A percentile compares a stretch with the other conserved stretches of the same genome.
These are phyloP conservation scores for Nomada fucata DNA, from an alignment of 2,888 invertebrate genomes.

Conservation along the genomic window DNA sequence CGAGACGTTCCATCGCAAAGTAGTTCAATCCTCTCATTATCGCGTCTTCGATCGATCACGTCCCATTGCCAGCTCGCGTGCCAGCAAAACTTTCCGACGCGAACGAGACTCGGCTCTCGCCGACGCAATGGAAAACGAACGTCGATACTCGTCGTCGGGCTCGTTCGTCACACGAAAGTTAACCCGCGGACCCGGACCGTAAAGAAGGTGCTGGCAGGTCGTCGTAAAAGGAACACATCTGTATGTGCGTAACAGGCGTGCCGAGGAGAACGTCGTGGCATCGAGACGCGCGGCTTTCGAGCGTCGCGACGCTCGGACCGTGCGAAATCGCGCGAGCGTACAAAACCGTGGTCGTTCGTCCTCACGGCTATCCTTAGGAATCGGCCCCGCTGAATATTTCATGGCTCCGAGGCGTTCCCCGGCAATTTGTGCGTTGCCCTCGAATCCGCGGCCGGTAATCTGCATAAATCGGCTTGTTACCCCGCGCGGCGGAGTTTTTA, in stretches of 20 bases:
- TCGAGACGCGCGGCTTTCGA: slow-evolving; percentile 35
- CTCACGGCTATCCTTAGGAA: slow-evolving; percentile 66
- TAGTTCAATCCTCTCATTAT: not conserved
- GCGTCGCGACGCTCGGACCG: slow-evolving; percentile 52
- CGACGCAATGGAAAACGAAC: not conserved
- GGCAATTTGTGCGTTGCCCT: slow-evolving; percentile 71
- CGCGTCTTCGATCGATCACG: not conserved
- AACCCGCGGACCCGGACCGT: slow-evolving; percentile 43
- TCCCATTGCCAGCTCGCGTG: slow-evolving; percentile 3
- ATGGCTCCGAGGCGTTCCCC: slow-evolving; percentile 55
- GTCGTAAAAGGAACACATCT: slow-evolving; percentile 37
- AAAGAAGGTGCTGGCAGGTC: slow-evolving; percentile 40
- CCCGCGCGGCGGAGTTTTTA: slow-evolving; percentile 47
- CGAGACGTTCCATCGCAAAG: no score
- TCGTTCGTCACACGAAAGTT: slow-evolving; percentile 13
- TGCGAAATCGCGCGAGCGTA: slow-evolving; percentile 55
- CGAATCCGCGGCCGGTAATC: slow-evolving; percentile 66
- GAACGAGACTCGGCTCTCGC: slow-evolving; percentile 3
- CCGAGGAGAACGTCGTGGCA: not conserved
- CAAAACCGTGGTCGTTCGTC: slow-evolving; percentile 59
- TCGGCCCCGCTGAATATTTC: slow-evolving; percentile 68
- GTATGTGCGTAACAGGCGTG: slow-evolving; percentile 17
- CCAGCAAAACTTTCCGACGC: not conserved
- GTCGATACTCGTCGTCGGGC: not conserved
- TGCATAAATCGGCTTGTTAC: slow-evolving; percentile 72